Percentiles rank a stretch among this genome's conserved stretches.
Conservation (phyloP, 2,888 invertebrate species). For the Lordiphosa fenestrarum region DNA sequence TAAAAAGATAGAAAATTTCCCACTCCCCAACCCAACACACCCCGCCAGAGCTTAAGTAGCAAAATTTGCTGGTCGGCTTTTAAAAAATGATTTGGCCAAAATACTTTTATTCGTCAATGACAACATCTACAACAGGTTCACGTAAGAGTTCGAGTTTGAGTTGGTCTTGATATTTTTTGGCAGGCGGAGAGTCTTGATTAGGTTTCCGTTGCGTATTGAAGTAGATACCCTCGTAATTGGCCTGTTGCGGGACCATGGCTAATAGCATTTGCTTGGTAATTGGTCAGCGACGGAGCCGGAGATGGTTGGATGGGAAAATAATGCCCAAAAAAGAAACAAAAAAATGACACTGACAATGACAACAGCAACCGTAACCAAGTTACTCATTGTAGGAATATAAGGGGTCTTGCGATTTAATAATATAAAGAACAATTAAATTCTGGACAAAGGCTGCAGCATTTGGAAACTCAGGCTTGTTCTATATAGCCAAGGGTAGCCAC, state of each 20-base stretch:
- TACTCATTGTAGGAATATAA: conserved; percentile 13
- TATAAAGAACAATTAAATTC: background rate
- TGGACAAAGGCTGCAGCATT: too few relatives aligned
- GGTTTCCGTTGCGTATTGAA: conserved; percentile 23
- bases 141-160: conserved; percentile 37
- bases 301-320: conserved; percentile 16
- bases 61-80: conserved; percentile 53
- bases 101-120: conserved; percentile 26
- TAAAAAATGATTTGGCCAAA: conserved; percentile 64
- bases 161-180: conserved; percentile 28
- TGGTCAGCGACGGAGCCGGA: conserved; percentile 36
- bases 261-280: conserved; percentile 65
- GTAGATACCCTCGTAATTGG: conserved; percentile 33
- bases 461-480: too few relatives aligned
- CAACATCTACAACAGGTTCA: conserved; percentile 28
- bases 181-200: conserved; percentile 32
- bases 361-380: conserved; percentile 23
- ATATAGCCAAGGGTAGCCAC: too few relatives aligned
- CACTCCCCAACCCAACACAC: conserved; percentile 4
- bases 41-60: conserved; percentile 20
- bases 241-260: conserved; percentile 48
- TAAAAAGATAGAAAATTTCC: conserved; percentile 27
- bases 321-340: background rate
- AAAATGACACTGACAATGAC: conserved; percentile 1
- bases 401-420: conserved; percentile 17